Base-by-base conservation (phyloP, 2,888 invertebrate genomes). In the Parthenolecanium corni region DNA sequence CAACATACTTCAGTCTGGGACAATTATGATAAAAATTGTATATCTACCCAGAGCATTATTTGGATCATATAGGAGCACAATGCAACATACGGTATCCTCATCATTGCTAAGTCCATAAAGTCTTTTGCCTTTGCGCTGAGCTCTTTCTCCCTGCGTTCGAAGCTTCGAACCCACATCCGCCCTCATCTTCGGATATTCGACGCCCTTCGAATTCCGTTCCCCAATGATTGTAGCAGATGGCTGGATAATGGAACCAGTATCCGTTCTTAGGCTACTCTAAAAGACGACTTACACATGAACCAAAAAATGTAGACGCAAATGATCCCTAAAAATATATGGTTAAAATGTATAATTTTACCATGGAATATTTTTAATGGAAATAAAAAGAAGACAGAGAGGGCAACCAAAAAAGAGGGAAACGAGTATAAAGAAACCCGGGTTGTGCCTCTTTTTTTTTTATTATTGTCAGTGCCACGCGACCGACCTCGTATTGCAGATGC, bases 191-290 rank as follows among this genome's bases (percentile, higher is more conserved):
- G 21, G 36, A 58, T n/a, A n/a, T n/a, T 58, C 36, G n/a, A 49
- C 47, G 49, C 49, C 47, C 58, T 49, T 58, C 49, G 49, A 36
- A 58, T 49, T 58, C 36, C 58, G 23, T 47, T 38, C 31, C 49
- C 38, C 14, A 18, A 31, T 31, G 31, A 31, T 31, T 31, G 31
- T 31, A 31, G 58, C 58, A 58, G 58, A 58, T 58, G 58, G 49
- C 49, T 58, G 46, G n/a, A 58, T 58, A 58, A 58, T 58, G 49
- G 46, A 58, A 25, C 58, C 58, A 58, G 58, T 58, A 58, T 58
- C 38, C 58, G 49, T 49, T 38, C 38, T 31, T 56, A 40, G 56
- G n/a, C 56, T 56, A 36, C 56, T n/a, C 24, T 31, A 16, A 24
- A n/a, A 58, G 58, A 58, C 58, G 47, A 14, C 47, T 57, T 18